These are phyloP conservation scores for Anolis apletophallus DNA, from an alignment of 2,797 vertebrate species.

Conservation along the genomic window DNA sequence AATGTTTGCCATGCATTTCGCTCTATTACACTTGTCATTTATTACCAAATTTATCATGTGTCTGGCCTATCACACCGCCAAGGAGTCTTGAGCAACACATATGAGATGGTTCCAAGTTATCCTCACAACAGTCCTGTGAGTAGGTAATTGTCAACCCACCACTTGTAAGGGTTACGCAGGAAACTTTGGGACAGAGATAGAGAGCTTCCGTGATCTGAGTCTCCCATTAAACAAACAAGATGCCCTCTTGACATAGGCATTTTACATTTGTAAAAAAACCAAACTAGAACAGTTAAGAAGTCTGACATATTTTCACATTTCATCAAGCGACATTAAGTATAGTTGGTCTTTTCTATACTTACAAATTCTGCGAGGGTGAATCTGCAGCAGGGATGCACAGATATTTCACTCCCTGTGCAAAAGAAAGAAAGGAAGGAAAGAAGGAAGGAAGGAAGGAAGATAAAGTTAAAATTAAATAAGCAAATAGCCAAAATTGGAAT, in stretches of 20 bases:
- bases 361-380: slow-evolving; percentile 95
- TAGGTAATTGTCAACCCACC: background rate
- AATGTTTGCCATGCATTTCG: too few species aligned
- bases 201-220: background rate
- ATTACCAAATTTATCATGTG: background rate
- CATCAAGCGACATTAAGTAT: background rate
- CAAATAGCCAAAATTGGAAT: background rate
- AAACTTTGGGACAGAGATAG: background rate
- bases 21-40: too few species aligned
- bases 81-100: background rate
- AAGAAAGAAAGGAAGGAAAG: slow-evolving; percentile 47
- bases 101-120: background rate
- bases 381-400: slow-evolving; percentile 95
- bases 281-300: background rate
- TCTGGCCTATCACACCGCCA: background rate
- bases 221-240: background rate
- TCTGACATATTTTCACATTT: background rate
- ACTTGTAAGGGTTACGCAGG: background rate
- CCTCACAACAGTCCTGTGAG: background rate
- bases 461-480: slow-evolving; percentile 23
- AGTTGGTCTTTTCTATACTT: slow-evolving; percentile 78
- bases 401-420: slow-evolving; percentile 93
- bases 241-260: background rate
- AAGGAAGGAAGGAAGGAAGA: slow-evolving; percentile 39
- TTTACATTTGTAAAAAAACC: background rate